phyloP scores from a whole-genome alignment of 2,113 vertebrate genomes.

The Meleagris gallopavo region DNA sequence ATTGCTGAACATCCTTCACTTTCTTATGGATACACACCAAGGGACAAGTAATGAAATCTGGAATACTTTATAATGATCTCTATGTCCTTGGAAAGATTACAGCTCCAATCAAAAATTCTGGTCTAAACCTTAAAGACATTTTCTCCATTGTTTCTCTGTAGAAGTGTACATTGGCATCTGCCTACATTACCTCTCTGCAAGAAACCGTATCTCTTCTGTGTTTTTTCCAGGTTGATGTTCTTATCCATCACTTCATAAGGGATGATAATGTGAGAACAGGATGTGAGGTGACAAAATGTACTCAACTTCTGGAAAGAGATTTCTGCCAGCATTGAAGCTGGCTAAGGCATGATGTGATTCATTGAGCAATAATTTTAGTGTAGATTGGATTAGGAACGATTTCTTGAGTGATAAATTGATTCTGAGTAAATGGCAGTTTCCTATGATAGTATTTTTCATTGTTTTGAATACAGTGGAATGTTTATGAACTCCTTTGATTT shows the following conservation, averaged over 20 bases:
- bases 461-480: neutral
- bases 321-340: neutral
- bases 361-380: slow-evolving; percentile 19
- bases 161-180: neutral
- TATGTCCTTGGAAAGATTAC: neutral
- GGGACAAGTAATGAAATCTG: neutral
- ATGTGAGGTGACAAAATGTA: neutral
- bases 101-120: neutral
- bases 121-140: neutral
- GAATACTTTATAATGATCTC: neutral
- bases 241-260: neutral
- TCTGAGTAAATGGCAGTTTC: neutral
- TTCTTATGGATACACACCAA: neutral
- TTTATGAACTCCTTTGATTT: neutral
- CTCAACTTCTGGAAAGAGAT: neutral
- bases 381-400: slow-evolving; percentile 14
- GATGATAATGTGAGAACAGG: neutral
- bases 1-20: neutral
- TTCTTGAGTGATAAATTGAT: neutral
- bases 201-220: neutral
- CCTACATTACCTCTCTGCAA: neutral
- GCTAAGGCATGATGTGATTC: slow-evolving; percentile 18
- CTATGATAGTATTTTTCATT: neutral
- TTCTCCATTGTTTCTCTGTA: neutral
- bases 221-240: neutral